phyloP scores from a whole-genome alignment of 2,797 vertebrate species.

The Coracias cyanogaster region DNA sequence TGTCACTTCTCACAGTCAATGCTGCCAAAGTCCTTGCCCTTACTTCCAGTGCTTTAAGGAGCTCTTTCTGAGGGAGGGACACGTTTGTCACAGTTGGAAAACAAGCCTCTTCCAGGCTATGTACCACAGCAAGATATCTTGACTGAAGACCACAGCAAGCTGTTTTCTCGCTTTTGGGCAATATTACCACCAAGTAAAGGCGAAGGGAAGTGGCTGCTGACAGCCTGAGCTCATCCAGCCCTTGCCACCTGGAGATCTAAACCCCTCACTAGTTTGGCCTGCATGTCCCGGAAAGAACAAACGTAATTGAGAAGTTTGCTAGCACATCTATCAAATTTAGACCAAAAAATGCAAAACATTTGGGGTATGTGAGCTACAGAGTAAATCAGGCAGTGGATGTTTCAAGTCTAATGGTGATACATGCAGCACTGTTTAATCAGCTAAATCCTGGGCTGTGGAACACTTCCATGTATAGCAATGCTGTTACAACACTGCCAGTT shows the following conservation, averaged over 20 bases:
- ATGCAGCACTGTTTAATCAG: conserved; percentile 60
- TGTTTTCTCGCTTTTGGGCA: not conserved
- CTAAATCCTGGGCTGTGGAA: conserved; percentile 61
- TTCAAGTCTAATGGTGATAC: conserved; percentile 36
- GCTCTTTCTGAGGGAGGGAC: not conserved
- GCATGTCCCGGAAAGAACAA: not conserved
- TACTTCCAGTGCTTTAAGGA: not conserved
- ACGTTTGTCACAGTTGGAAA: not conserved
- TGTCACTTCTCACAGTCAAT: not conserved
- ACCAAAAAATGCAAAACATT: conserved; percentile 61
- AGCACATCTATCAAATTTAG: conserved; percentile 31
- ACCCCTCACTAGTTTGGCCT: not conserved
- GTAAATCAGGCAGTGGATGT: conserved; percentile 30
- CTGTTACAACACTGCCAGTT: not conserved
- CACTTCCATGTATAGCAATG: conserved; percentile 71
- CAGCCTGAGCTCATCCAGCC: not conserved
- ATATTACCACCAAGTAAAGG: not conserved
- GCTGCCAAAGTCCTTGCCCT: not conserved
- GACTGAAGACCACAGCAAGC: not conserved
- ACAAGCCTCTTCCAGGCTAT: not conserved
- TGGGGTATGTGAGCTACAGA: conserved; percentile 39
- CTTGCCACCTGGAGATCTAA: not conserved
- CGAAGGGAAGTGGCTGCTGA: not conserved
- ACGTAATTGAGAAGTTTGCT: conserved; percentile 3
- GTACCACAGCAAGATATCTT: not conserved